Base-by-base conservation (phyloP, 2,113 vertebrate genomes). In the Scomber scombrus region DNA sequence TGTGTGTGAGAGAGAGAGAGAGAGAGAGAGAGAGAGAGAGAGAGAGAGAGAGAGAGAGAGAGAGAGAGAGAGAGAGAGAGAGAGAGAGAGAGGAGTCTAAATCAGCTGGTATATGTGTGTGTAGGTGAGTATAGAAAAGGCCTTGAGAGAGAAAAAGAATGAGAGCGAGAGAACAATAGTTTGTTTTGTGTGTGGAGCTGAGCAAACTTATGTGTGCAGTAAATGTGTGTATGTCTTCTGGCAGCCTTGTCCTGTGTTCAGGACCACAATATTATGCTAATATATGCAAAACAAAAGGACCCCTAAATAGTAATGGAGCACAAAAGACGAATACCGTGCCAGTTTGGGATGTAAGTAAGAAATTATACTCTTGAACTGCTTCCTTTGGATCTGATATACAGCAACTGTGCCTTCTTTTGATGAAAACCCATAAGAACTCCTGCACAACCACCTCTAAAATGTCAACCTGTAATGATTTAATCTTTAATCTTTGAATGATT, bases 121-220 rank as follows among this genome's bases (percentile, higher is more conserved):
- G 50, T 64, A 23, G 15, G 49, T 86, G 81, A 80, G 81, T 29
- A 77, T 56, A 52, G 68, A 77, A 79, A 75, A 77, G 70, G 72
- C 49, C 78, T 82, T 80, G 77, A 84, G 78, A 82, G 78, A 81
- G 80, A 66, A 72, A 79, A 71, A 68, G 61, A 80, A 86, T 64
- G 78, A 76, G 50, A 71, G 57, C 1, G 9, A 49, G 26, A 69
- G 66, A 19, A 72, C 21, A 88, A 81, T 71, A 34, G 70, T 78
- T 84, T 80, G 50, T 86, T 82, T 75, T 81, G 50, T 78, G 5
- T 68, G 45, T 64, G 60, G 46, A 49, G 19, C 64, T 15, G 45
- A 71, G 56, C 34, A 75, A 7, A 16, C 43, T 51, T 72, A 8
- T 55, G 29, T 60, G 61, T 67, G 52, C n/a, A 64, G 19, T 71